Evolutionary conservation across 2,888 invertebrate genomes (phyloP).

Genomic region (Plagodis dolabraria): DNA sequence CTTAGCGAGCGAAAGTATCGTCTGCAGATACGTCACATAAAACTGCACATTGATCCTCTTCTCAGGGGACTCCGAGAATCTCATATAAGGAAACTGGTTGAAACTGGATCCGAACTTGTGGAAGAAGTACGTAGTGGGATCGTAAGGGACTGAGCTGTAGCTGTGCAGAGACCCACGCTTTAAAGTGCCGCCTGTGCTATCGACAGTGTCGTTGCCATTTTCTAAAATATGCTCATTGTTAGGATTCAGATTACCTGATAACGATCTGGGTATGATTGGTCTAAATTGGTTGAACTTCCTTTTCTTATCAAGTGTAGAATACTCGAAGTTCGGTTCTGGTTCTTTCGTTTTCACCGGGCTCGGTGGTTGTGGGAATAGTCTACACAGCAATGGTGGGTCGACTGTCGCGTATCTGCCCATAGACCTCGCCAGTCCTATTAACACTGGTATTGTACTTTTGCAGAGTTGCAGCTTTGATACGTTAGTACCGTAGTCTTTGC

Average conservation of each 20-base stretch:
- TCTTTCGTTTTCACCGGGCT: slow-evolving; percentile 82
- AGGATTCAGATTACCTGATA: slow-evolving; percentile 93
- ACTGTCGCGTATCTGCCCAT: slow-evolving; percentile 94
- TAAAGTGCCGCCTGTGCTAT: slow-evolving; percentile 63
- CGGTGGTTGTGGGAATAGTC: slow-evolving; percentile 92
- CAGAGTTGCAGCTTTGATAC: slow-evolving; percentile 91
- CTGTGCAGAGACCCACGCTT: slow-evolving; percentile 80
- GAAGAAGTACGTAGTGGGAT: slow-evolving; percentile 94
- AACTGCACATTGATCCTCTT: slow-evolving; percentile 88
- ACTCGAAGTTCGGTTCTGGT: slow-evolving; percentile 71
- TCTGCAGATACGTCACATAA: slow-evolving; percentile 91
- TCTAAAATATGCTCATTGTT: slow-evolving; percentile 80
- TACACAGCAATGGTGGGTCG: slow-evolving; percentile 92
- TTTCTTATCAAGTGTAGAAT: slow-evolving; percentile 85
- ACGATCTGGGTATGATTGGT: slow-evolving; percentile 95
- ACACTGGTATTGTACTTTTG: slow-evolving; percentile 92
- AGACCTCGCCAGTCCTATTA: slow-evolving; percentile 94
- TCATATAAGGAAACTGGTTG: slow-evolving; percentile 94
- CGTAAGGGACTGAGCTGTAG: slow-evolving; percentile 89
- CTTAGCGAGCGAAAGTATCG: slow-evolving; percentile 92
- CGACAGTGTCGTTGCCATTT: slow-evolving; percentile 67
- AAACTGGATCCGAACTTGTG: slow-evolving; percentile 97
- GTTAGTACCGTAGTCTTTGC: slow-evolving; percentile 78
- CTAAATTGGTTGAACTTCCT: slow-evolving; percentile 90
- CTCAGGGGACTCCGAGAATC: slow-evolving; percentile 89